A percentile compares a stretch with the other conserved stretches of the same genome.
phyloP scores from a whole-genome alignment of 2,113 vertebrate genomes.

The Xiphophorus couchianus region DNA sequence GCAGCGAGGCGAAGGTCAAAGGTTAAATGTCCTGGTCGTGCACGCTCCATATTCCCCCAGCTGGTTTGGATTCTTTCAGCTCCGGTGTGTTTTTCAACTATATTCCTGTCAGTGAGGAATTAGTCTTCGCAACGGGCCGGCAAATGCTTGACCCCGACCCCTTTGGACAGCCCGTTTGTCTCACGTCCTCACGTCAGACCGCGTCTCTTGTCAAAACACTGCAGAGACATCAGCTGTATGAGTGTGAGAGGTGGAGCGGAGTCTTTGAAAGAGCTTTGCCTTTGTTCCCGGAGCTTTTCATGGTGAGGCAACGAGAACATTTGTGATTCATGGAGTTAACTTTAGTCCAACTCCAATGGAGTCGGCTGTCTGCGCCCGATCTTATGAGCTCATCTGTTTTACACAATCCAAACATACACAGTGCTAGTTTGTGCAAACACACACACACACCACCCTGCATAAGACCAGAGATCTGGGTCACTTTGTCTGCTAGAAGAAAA shows the following conservation, averaged over 20 bases:
- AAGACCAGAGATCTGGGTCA: conserved; percentile 56
- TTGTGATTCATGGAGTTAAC: conserved; percentile 65
- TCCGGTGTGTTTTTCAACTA: conserved; percentile 51
- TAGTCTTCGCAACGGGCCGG: conserved; percentile 45
- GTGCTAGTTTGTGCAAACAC: conserved; percentile 12
- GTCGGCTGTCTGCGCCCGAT: conserved; percentile 55
- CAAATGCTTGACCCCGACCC: conserved; percentile 60
- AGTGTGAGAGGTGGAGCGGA: conserved; percentile 1
- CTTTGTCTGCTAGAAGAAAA: conserved; percentile 41
- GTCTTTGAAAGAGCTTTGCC: conserved; percentile 20
- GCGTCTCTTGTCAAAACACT: conserved; percentile 28
- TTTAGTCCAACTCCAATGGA: conserved; percentile 40
- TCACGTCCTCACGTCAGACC: conserved; percentile 49
- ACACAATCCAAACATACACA: conserved; percentile 44
- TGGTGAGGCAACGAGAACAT: conserved; percentile 53
- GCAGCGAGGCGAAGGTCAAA: conserved; percentile 43
- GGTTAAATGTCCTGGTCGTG: conserved; percentile 55
- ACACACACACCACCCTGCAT: conserved; percentile 1
- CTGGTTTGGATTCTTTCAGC: conserved; percentile 56
- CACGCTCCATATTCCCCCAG: conserved; percentile 43
- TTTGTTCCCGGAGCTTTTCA: conserved; percentile 55
- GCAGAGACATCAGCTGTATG: conserved; percentile 20
- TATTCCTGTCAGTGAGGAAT: conserved; percentile 62
- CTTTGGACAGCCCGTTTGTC: conserved; percentile 21
- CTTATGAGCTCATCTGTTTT: conserved; percentile 67